Evolutionary conservation across 2,888 invertebrate genomes (phyloP), one percentile per base, ranked within the genome.

Genomic region (Napeogenes sylphis): DNA sequence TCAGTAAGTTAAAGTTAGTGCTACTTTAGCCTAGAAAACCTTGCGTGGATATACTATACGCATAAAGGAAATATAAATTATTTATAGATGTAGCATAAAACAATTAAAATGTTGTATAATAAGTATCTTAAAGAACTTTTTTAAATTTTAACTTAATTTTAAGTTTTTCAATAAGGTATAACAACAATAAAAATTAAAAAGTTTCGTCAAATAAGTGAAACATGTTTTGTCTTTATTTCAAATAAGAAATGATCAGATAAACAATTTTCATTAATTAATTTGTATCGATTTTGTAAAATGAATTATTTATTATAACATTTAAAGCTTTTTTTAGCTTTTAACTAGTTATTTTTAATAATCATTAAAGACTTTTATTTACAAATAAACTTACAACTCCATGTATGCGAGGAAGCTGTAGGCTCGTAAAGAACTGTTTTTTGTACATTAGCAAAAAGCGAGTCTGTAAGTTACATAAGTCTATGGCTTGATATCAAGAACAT

Each of bases 1-100:
- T 83, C 83, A 80, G 74, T 73, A 71, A 67, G 66, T 69, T 68
- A 76, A 76, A 80, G 73, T 82, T 81, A 79, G 75, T 73, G 72
- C 70, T 68, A 66, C 71, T 74, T 69, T 75, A 73, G 70, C 70
- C 68, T 62, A 69, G 72, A 71, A 72, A 73, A 72, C 67, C 63
- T 59, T 62, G 72, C 73, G 79, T 80, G 73, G 79, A 80, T 57
- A 67, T 65, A 65, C 62, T 60, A 62, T 69, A 61, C 57, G 68
- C 65, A 64, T 70, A 65, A 67, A 12, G 47, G 47, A 51, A 30
- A 51, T 51, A 30, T 30, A n/a, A 30, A 51, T 51, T 10, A 51
- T 30, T 42, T 42, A 42, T 42, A 42, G 12, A 42, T 35, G 35
- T 35, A 35, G 6, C 2, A 35, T 35, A 3, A 42, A 42, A 3